Evolutionary conservation across 2,113 vertebrate genomes (phyloP).

Genomic region (Osmerus eperlanus): DNA sequence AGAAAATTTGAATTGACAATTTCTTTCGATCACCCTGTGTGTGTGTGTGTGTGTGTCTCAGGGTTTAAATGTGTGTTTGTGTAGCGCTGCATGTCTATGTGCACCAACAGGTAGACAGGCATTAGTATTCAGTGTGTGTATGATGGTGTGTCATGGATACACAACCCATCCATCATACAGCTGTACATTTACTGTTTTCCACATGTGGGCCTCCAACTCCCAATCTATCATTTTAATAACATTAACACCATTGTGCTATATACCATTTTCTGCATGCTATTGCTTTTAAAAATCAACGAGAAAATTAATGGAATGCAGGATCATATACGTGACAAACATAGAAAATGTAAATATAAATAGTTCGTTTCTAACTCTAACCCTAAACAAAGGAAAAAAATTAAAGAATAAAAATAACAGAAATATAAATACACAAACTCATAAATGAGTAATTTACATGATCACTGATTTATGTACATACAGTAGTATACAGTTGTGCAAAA

Average conservation of each 20-base stretch:
- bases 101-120: not conserved
- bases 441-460: slow-evolving; percentile 70
- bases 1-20: slow-evolving; percentile 90
- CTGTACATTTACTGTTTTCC: slow-evolving; percentile 56
- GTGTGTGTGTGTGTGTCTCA: slow-evolving; percentile 6
- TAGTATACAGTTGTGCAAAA: slow-evolving; percentile 75
- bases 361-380: slow-evolving; percentile 37
- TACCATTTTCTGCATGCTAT: slow-evolving; percentile 91
- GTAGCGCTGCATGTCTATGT: not conserved
- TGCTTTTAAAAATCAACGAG: slow-evolving; percentile 84
- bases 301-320: slow-evolving; percentile 73
- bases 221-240: slow-evolving; percentile 66
- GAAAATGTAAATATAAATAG: slow-evolving; percentile 59
- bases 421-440: slow-evolving; percentile 66
- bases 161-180: slow-evolving; percentile 46
- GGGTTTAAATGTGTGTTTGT: not conserved
- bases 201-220: slow-evolving; percentile 74
- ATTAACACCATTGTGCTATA: slow-evolving; percentile 89
- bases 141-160: not conserved
- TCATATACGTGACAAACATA: slow-evolving; percentile 71
- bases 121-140: not conserved
- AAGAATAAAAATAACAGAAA: slow-evolving; percentile 58
- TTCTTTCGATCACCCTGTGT: slow-evolving; percentile 68
- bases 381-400: slow-evolving; percentile 59
- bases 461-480: slow-evolving; percentile 71